Conservation (phyloP, 2,113 vertebrate genomes). For the Anser brachyrhynchus region DNA sequence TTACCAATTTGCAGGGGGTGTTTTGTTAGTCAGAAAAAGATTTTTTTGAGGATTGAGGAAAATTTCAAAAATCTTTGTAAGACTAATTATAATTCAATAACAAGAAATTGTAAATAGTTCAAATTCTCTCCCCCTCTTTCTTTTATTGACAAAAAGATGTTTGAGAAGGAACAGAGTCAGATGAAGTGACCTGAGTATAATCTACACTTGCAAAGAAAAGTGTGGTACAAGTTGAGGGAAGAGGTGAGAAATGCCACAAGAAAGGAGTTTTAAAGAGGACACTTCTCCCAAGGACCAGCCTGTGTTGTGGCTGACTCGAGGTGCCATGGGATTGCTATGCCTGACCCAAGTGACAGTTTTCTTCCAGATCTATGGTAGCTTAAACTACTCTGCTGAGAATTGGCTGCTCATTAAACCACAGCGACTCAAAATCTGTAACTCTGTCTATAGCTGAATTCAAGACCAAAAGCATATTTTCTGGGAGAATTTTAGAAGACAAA, state of each 20-base stretch:
- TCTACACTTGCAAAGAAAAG: background rate
- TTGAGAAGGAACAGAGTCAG: background rate
- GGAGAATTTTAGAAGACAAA: background rate
- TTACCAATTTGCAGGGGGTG: background rate
- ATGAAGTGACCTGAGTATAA: background rate
- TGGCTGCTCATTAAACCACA: background rate
- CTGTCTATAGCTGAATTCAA: background rate
- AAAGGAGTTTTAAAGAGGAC: background rate
- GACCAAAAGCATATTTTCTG: background rate
- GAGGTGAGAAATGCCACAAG: background rate
- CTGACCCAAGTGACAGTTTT: background rate
- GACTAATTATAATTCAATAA: background rate
- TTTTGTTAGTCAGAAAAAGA: background rate
- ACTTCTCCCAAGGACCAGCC: background rate
- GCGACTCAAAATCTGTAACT: background rate
- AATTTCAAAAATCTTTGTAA: background rate
- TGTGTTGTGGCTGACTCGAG: background rate
- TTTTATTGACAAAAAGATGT: background rate
- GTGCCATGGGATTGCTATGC: background rate
- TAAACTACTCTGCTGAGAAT: background rate
- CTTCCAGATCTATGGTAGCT: background rate
- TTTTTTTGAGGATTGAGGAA: background rate
- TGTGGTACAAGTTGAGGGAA: background rate
- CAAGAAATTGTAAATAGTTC: background rate
- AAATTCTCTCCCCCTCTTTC: background rate